These are phyloP conservation scores for Hemicentrotus pulcherrimus DNA, from an alignment of 35 echinoderm and acorn worm species.

Conservation along the genomic window DNA sequence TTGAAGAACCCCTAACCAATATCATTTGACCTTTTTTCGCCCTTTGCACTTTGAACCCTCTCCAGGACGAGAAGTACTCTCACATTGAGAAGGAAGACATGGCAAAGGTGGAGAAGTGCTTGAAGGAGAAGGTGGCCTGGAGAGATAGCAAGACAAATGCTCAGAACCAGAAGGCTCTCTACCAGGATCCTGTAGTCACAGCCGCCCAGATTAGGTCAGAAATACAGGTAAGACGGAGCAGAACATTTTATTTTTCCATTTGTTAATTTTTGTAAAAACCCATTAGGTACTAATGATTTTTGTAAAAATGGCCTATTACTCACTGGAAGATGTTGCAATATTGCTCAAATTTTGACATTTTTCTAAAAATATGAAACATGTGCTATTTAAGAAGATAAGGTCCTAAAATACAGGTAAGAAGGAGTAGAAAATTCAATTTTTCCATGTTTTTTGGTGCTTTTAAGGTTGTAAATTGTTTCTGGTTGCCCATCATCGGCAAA, in stretches of 20 bases:
- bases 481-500: too few relatives aligned
- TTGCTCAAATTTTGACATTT: too few relatives aligned
- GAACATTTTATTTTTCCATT: too few relatives aligned
- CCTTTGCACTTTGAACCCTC: not conserved
- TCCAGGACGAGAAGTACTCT: constrained; percentile 87
- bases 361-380: too few relatives aligned
- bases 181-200: constrained; percentile 80
- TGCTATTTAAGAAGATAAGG: too few relatives aligned
- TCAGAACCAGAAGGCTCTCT: constrained; percentile 73
- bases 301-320: too few relatives aligned
- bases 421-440: not conserved
- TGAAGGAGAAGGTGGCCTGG: constrained; percentile 82
- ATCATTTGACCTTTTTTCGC: not conserved
- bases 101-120: constrained; percentile 63
- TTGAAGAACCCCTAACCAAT: too few relatives aligned
- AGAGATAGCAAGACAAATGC: constrained; percentile 70
- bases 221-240: constrained; percentile 59
- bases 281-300: too few relatives aligned
- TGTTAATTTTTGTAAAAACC: too few relatives aligned
- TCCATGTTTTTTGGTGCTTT: too few relatives aligned
- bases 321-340: too few relatives aligned
- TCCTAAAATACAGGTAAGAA: constrained; percentile 77
- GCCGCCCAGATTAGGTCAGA: constrained; percentile 72
- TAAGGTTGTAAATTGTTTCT: too few relatives aligned
- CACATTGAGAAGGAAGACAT: constrained; percentile 88